These are phyloP conservation scores for Megathymus violae DNA, from an alignment of 1,140 invertebrate species.

Conservation along the genomic window DNA sequence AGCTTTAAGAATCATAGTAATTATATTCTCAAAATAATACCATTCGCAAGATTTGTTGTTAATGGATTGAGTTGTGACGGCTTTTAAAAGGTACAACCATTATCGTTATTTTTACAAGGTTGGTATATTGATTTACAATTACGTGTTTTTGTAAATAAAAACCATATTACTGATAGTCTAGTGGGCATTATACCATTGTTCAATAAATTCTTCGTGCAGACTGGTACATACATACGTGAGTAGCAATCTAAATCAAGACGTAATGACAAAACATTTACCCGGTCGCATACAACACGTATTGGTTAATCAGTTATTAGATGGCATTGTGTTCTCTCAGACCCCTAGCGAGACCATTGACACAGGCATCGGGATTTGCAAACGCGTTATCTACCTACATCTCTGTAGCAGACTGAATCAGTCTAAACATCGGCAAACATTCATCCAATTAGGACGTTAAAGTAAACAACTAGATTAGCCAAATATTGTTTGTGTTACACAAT, in stretches of 20 bases:
- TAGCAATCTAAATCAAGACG: constrained; percentile 8
- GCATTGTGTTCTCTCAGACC: constrained; percentile 14
- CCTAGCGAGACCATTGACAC: constrained; percentile 1
- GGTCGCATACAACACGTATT: not conserved
- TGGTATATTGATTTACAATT: too few relatives aligned
- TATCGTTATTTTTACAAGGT: too few relatives aligned
- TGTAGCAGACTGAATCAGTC: constrained; percentile 50
- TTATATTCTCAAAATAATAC: too few relatives aligned
- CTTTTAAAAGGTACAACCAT: too few relatives aligned
- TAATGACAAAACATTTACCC: constrained; percentile 1
- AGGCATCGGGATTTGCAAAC: constrained; percentile 16
- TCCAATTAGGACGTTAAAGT: constrained; percentile 69
- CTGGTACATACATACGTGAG: not conserved
- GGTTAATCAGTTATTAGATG: constrained; percentile 19
- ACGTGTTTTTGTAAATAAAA: too few relatives aligned
- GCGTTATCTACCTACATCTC: constrained; percentile 34
- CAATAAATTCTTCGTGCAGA: too few relatives aligned
- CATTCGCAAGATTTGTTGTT: too few relatives aligned
- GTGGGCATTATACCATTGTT: too few relatives aligned
- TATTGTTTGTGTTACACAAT: constrained; percentile 72
- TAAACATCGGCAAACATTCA: constrained; percentile 59
- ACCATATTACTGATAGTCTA: too few relatives aligned
- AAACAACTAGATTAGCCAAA: constrained; percentile 72
- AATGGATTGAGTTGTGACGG: too few relatives aligned
- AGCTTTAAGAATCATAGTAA: too few relatives aligned